Percentiles rank a stretch among this genome's conserved stretches.
Conservation (phyloP, 2,113 vertebrate genomes). For the Thomomys bottae region DNA sequence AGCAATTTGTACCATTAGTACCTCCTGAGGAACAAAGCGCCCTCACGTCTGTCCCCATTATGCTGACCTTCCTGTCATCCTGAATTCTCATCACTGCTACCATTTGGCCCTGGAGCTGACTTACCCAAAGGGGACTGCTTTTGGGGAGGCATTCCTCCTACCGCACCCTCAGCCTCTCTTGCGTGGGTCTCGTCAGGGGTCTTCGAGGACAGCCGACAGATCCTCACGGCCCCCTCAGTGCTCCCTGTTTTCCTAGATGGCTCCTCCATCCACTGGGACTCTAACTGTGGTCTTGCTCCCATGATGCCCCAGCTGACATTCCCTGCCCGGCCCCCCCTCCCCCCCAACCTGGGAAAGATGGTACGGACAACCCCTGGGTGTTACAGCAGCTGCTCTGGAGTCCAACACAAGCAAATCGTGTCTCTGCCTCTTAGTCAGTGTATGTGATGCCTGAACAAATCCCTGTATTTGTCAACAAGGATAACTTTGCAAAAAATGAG, state of each 20-base stretch:
- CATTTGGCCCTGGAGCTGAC: neutral
- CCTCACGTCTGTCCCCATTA: constrained; percentile 35
- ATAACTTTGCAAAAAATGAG: constrained; percentile 67
- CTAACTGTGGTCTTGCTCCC: neutral
- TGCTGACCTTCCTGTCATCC: constrained; percentile 67
- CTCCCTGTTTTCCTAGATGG: neutral
- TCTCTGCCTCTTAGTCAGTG: neutral
- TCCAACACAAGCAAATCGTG: neutral
- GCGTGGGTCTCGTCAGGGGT: neutral
- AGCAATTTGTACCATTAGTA: constrained; percentile 62
- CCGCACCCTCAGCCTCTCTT: neutral
- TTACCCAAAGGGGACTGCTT: neutral
- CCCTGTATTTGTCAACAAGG: constrained; percentile 60
- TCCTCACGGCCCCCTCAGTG: neutral
- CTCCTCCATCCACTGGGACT: neutral
- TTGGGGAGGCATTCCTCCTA: neutral
- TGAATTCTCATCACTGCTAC: constrained; percentile 18
- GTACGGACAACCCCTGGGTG: neutral
- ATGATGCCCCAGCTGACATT: neutral
- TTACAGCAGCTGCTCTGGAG: neutral
- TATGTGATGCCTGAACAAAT: constrained; percentile 42
- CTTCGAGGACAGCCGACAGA: neutral
- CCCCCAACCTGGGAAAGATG: no score
- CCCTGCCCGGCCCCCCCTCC: neutral
- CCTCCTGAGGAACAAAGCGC: constrained; percentile 58